These are phyloP conservation scores for Malurus cyaneus DNA, from an alignment of 2,113 vertebrate species.

Conservation along the genomic window DNA sequence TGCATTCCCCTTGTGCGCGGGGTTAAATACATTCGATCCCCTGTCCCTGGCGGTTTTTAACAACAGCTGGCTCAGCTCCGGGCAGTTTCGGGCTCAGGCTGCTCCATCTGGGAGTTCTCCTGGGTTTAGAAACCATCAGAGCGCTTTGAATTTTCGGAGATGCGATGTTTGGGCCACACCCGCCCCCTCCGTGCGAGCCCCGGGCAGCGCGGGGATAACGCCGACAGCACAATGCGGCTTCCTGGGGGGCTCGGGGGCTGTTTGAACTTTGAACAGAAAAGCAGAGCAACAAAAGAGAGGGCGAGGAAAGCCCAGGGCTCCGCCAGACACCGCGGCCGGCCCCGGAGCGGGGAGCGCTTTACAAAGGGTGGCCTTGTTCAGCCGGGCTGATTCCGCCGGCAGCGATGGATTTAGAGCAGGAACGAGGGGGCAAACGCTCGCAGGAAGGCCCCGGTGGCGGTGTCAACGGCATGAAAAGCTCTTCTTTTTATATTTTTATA, in stretches of 20 bases:
- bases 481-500: not conserved
- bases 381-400: not conserved
- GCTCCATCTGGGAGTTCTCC: not conserved
- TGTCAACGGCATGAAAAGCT: not conserved
- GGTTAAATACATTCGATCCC: rapidly evolving
- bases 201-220: not conserved
- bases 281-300: constrained; percentile 2
- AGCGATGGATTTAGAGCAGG: not conserved
- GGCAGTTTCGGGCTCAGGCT: rapidly evolving
- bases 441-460: not conserved
- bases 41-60: not conserved
- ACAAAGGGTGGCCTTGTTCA: constrained; percentile 19
- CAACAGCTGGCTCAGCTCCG: not conserved
- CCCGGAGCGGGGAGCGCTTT: not conserved
- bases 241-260: not conserved
- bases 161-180: not conserved
- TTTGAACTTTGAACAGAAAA: constrained; percentile 17
- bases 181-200: not conserved
- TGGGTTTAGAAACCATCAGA: rapidly evolving
- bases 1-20: not conserved
- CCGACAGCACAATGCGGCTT: not conserved
- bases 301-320: not conserved
- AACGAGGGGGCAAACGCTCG: not conserved
- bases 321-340: not conserved
- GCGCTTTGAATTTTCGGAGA: not conserved